These are phyloP conservation scores for Strigops habroptila DNA, from an alignment of 2,113 vertebrate genomes.

Conservation along the genomic window DNA sequence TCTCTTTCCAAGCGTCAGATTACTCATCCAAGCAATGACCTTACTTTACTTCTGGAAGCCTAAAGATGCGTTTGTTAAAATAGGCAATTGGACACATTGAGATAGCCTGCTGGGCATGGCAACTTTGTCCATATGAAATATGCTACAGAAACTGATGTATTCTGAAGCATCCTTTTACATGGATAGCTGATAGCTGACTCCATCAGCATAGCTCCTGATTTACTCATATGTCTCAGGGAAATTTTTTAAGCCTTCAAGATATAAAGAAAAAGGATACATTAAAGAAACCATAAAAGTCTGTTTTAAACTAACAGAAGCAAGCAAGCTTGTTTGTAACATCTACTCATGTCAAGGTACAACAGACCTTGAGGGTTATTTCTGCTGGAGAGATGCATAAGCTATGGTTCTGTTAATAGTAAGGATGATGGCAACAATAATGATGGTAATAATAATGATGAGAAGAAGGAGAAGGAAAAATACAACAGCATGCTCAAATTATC, in stretches of 20 bases:
- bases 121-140: constrained; percentile 14
- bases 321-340: not conserved
- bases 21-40: constrained; percentile 49
- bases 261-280: not conserved
- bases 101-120: not conserved
- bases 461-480: not conserved
- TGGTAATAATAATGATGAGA: not conserved
- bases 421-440: not conserved
- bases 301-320: not conserved
- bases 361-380: not conserved
- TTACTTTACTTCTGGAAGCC: constrained; percentile 20
- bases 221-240: not conserved
- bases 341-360: not conserved
- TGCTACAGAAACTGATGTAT: not conserved
- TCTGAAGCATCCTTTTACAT: not conserved
- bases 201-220: not conserved
- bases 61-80: constrained; percentile 45
- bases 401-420: not conserved
- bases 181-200: not conserved
- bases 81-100: constrained; percentile 14
- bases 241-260: constrained; percentile 9
- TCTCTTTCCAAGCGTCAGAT: constrained; percentile 43
- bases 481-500: not conserved
- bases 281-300: not conserved
- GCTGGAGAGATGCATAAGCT: not conserved